Percentiles rank a stretch among this genome's conserved stretches.
Conservation (phyloP, 2,888 invertebrate genomes). For the Aricia artaxerxes region DNA sequence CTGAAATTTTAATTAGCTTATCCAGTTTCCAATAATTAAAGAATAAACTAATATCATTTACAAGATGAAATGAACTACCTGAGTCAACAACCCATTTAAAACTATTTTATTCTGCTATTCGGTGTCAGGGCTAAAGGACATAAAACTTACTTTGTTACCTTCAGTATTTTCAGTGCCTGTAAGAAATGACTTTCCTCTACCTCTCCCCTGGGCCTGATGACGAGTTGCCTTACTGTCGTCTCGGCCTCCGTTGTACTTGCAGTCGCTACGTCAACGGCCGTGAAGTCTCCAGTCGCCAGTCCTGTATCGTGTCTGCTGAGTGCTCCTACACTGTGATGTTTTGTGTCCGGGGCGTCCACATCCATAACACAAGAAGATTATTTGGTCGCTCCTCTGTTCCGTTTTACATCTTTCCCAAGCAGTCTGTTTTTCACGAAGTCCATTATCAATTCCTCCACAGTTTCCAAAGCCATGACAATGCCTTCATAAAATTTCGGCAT, state of each 20-base stretch:
- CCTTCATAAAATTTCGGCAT: background rate
- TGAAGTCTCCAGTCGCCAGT: no score
- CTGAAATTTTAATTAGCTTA: no score
- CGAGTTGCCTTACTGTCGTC: no score
- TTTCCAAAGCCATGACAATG: background rate
- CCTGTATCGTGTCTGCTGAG: no score
- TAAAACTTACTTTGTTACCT: no score
- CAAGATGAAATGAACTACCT: background rate
- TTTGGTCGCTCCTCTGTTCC: background rate
- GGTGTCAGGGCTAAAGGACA: background rate
- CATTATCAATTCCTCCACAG: background rate
- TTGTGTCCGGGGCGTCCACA: slow-evolving; percentile 20
- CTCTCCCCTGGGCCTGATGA: no score
- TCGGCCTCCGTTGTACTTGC: no score
- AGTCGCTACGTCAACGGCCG: no score
- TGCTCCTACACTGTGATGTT: slow-evolving; percentile 2
- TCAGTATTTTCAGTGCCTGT: no score
- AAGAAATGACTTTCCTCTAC: no score
- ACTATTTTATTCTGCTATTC: slow-evolving; percentile 17
- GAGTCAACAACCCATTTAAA: slow-evolving; percentile 2
- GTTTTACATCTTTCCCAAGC: slow-evolving; percentile 5
- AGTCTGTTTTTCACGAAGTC: background rate
- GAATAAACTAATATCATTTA: background rate
- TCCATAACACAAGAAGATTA: slow-evolving; percentile 7
- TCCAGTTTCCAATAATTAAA: no score